phyloP scores from a whole-genome alignment of 2,888 invertebrate species.

The Amorpha juglandis region DNA sequence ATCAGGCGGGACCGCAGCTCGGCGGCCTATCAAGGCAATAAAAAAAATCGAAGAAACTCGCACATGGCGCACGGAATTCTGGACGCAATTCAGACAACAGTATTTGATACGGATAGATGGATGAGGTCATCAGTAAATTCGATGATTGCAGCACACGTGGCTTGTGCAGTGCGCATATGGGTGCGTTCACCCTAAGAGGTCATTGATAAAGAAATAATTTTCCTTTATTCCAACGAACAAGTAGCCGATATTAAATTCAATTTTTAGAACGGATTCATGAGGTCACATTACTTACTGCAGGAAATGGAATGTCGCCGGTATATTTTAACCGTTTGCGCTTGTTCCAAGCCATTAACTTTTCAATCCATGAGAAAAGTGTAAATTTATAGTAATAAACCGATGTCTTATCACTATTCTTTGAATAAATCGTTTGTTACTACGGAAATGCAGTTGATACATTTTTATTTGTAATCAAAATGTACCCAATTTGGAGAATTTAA shows the following conservation, averaged over 20 bases:
- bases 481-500: too few species aligned
- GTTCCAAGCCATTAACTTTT: conserved; percentile 80
- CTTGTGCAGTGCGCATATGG: not conserved
- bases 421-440: conserved; percentile 1
- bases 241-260: conserved; percentile 54
- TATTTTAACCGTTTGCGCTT: conserved; percentile 77
- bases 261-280: conserved; percentile 69
- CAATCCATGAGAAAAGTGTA: conserved; percentile 73
- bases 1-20: too few species aligned
- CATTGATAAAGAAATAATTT: conserved; percentile 2
- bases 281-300: conserved; percentile 66
- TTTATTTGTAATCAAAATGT: too few species aligned
- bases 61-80: too few species aligned
- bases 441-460: not conserved
- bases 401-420: conserved; percentile 35
- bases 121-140: too few species aligned
- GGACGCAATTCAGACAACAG: too few species aligned
- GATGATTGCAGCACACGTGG: too few species aligned
- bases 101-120: too few species aligned
- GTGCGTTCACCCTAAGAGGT: not conserved
- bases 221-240: conserved; percentile 31
- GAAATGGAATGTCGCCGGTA: conserved; percentile 80
- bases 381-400: conserved; percentile 68
- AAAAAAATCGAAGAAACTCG: too few species aligned
- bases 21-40: too few species aligned